Percentiles rank a stretch among this genome's conserved stretches.
These are phyloP conservation scores for Spialia ferax DNA, from an alignment of 2,888 invertebrate genomes.

Conservation along the genomic window DNA sequence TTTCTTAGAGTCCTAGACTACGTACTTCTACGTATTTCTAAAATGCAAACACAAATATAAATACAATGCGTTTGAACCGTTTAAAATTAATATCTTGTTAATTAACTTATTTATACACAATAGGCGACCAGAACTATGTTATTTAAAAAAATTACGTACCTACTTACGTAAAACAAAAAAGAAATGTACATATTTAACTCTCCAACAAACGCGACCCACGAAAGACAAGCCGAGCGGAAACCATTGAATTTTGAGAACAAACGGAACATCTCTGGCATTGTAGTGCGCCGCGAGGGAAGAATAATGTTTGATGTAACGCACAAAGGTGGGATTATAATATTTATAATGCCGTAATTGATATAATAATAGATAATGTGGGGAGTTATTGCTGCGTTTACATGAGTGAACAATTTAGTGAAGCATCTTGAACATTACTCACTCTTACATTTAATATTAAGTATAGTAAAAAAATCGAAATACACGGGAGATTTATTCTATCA, in stretches of 20 bases:
- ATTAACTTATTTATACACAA: background rate
- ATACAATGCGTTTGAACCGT: background rate
- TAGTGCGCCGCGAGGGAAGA: conserved; percentile 32
- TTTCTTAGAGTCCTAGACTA: too few relatives aligned
- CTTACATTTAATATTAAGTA: background rate
- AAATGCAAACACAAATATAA: too few relatives aligned
- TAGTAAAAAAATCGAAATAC: too few relatives aligned
- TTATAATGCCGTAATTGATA: conserved; percentile 55
- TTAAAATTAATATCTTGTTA: background rate
- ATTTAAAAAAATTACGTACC: too few relatives aligned
- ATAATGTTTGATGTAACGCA: conserved; percentile 59
- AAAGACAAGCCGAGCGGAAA: conserved; percentile 56
- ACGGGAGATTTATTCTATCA: background rate
- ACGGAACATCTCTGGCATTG: conserved; percentile 47
- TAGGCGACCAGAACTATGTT: too few relatives aligned
- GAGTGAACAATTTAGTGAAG: conserved; percentile 36
- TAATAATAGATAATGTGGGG: conserved; percentile 54
- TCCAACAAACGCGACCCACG: conserved; percentile 15
- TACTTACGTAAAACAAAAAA: too few relatives aligned
- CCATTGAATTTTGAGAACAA: conserved; percentile 71
- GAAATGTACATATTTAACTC: background rate
- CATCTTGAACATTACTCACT: background rate
- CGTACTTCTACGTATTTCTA: too few relatives aligned
- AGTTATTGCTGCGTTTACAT: conserved; percentile 42
- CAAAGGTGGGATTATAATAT: conserved; percentile 58